Evolutionary conservation across 2,113 vertebrate species (phyloP).

Genomic region (Cebus imitator): DNA sequence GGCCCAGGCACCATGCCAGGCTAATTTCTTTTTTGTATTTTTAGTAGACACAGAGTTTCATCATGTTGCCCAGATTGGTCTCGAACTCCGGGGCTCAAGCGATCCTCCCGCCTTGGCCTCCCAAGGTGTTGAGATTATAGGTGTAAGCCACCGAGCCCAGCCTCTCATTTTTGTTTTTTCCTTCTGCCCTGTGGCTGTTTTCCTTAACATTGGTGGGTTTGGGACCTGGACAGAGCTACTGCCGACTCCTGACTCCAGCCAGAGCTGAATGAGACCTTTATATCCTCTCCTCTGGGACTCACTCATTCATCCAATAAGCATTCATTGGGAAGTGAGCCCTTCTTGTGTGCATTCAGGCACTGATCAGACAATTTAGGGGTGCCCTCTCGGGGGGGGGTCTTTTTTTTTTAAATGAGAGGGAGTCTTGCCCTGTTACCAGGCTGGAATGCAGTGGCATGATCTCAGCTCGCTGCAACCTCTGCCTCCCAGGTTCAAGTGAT

Average conservation of each 20-base stretch:
- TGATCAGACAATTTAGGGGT: background rate
- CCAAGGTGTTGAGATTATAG: background rate
- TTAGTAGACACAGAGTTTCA: background rate
- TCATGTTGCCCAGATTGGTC: background rate
- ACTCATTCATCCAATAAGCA: background rate
- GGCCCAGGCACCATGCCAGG: background rate
- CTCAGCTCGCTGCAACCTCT: no score
- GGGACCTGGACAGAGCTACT: background rate
- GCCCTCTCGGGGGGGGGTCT: no score
- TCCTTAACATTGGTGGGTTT: background rate
- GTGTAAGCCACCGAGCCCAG: background rate
- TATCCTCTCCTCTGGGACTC: background rate
- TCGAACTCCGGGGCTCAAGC: background rate
- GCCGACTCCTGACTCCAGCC: background rate
- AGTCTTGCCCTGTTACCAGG: no score
- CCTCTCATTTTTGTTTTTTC: background rate
- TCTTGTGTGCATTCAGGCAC: background rate
- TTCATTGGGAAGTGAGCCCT: background rate
- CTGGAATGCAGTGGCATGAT: no score
- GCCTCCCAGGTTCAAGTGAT: no score
- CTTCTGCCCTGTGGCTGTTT: background rate
- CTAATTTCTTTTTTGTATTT: background rate
- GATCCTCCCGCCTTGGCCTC: background rate
- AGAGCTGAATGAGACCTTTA: background rate
- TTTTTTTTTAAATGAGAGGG: no score